Percentiles rank a stretch among this genome's conserved stretches.
Evolutionary conservation across 1,140 invertebrate genomes (phyloP).

Genomic region (Telenomus remus): DNA sequence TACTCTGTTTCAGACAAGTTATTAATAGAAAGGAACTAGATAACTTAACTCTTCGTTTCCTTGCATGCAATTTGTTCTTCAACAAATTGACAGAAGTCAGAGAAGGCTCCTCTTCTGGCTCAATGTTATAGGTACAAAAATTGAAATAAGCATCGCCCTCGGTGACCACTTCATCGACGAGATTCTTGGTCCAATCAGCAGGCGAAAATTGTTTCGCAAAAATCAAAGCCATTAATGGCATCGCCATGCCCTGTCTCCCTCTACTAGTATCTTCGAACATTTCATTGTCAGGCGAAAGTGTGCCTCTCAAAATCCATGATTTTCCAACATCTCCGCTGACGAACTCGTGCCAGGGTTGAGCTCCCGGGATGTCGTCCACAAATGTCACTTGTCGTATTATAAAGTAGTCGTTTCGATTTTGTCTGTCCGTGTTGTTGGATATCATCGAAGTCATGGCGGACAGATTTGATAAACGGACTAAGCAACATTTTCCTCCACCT

Average conservation of each 20-base stretch:
- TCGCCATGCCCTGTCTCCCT: slow-evolving; percentile 65
- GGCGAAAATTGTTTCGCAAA: slow-evolving; percentile 56
- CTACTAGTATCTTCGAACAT: slow-evolving; percentile 61
- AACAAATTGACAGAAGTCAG: slow-evolving; percentile 50
- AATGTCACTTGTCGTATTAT: slow-evolving; percentile 61
- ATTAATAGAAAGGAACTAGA: neutral
- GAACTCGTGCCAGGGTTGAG: slow-evolving; percentile 65
- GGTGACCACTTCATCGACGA: slow-evolving; percentile 55
- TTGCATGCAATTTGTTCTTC: slow-evolving; percentile 63
- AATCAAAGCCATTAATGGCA: slow-evolving; percentile 61
- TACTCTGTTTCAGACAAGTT: too few species aligned
- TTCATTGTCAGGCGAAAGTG: slow-evolving; percentile 59
- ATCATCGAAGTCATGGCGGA: slow-evolving; percentile 49
- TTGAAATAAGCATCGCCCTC: slow-evolving; percentile 67
- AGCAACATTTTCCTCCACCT: slow-evolving; percentile 63
- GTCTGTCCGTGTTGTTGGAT: slow-evolving; percentile 58
- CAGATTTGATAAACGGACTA: slow-evolving; percentile 60
- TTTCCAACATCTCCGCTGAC: slow-evolving; percentile 57
- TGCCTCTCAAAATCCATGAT: slow-evolving; percentile 66
- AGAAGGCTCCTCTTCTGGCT: slow-evolving; percentile 27
- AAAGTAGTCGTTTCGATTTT: slow-evolving; percentile 66
- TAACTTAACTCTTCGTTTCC: slow-evolving; percentile 57
- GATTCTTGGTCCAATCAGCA: slow-evolving; percentile 57
- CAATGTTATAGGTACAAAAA: slow-evolving; percentile 57
- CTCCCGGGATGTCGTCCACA: slow-evolving; percentile 62